Conservation (phyloP, 2,113 vertebrate species). For the Helogale parvula region DNA sequence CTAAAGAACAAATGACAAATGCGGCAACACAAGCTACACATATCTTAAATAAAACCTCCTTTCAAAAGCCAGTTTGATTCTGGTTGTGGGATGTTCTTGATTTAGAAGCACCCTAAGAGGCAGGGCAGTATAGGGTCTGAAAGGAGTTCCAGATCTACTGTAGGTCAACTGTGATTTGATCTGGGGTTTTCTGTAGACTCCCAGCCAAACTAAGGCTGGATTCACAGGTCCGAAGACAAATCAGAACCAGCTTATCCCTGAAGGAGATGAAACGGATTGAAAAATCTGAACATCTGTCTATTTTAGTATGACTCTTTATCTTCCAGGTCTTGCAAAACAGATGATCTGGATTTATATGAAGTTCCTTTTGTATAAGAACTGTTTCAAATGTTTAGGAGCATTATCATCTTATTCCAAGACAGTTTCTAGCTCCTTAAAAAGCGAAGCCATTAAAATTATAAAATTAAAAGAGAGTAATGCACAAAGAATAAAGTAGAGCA, state of each 20-base stretch:
- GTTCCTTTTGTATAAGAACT: background rate
- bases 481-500: background rate
- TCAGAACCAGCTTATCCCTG: constrained; percentile 40
- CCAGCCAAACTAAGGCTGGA: constrained; percentile 34
- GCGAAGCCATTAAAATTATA: background rate
- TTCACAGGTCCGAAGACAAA: constrained; percentile 58
- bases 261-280: background rate
- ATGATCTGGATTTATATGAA: constrained; percentile 40
- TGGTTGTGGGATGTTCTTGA: background rate
- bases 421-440: constrained; percentile 5
- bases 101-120: constrained; percentile 27
- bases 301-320: constrained; percentile 20
- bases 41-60: constrained; percentile 1
- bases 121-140: background rate
- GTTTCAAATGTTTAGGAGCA: background rate
- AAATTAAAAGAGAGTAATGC: background rate
- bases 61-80: background rate
- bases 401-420: background rate
- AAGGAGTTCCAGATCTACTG: constrained; percentile 28
- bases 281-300: constrained; percentile 54
- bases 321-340: constrained; percentile 55
- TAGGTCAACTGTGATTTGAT: constrained; percentile 52
- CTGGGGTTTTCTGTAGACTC: constrained; percentile 57
- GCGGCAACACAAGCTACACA: background rate
- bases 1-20: constrained; percentile 8